phyloP scores from a whole-genome alignment of 2,888 invertebrate species.

The Galeopsomyia nigrocyanea region DNA sequence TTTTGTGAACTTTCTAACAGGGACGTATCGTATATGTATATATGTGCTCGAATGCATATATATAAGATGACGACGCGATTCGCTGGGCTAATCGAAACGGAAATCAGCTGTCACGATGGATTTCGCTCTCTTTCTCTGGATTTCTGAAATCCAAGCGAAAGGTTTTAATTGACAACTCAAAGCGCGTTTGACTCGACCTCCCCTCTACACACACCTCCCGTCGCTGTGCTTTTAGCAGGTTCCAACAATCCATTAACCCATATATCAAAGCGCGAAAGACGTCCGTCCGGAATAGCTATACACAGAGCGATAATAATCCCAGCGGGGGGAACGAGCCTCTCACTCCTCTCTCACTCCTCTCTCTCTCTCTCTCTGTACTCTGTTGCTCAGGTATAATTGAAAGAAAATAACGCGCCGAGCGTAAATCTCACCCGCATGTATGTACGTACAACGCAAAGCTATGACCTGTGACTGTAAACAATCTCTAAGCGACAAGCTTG shows the following conservation, averaged over 20 bases:
- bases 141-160: neutral
- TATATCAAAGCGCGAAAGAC: constrained; percentile 21
- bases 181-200: too few relatives aligned
- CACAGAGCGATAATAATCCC: constrained; percentile 41
- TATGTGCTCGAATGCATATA: too few relatives aligned
- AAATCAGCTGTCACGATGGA: neutral
- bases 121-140: neutral
- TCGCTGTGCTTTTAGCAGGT: constrained; percentile 17
- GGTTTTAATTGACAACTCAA: too few relatives aligned
- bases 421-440: constrained; percentile 13
- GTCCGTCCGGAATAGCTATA: constrained; percentile 36
- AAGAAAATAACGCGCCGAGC: constrained; percentile 41
- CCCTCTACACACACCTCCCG: too few relatives aligned
- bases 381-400: constrained; percentile 31
- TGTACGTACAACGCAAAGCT: constrained; percentile 6
- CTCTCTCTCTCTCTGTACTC: constrained; percentile 27
- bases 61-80: too few relatives aligned
- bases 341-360: neutral
- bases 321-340: constrained; percentile 30
- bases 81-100: neutral
- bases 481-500: constrained; percentile 59
- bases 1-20: too few relatives aligned
- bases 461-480: constrained; percentile 65
- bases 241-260: constrained; percentile 33
- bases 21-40: too few relatives aligned